phyloP scores from a whole-genome alignment of 2,797 vertebrate species.

The Micromesistius poutassou region DNA sequence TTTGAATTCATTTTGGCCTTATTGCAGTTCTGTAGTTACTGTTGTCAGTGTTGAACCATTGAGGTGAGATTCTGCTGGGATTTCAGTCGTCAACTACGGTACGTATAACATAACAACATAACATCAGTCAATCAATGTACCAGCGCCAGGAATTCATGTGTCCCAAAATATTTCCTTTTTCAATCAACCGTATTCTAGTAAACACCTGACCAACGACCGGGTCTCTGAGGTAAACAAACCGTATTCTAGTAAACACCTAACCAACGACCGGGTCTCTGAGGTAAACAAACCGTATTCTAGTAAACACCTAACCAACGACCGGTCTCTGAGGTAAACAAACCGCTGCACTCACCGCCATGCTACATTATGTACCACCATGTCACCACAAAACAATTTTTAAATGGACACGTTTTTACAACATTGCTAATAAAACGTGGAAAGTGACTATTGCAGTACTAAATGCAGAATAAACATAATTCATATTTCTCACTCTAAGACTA shows the following conservation, averaged over 20 bases:
- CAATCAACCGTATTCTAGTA: too few species aligned
- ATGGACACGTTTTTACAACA: background rate
- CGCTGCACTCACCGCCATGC: background rate
- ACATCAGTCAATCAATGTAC: background rate
- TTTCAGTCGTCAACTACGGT: background rate
- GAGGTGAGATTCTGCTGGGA: background rate
- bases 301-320: background rate
- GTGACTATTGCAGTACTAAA: background rate
- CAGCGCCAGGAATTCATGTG: constrained; percentile 31
- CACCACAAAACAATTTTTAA: background rate
- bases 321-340: background rate
- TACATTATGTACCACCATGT: background rate
- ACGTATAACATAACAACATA: too few species aligned
- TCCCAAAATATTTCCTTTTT: constrained; percentile 47
- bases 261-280: too few species aligned
- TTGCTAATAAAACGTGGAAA: background rate
- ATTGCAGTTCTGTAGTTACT: too few species aligned
- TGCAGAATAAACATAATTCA: background rate
- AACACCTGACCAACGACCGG: too few species aligned
- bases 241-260: too few species aligned
- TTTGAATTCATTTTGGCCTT: too few species aligned
- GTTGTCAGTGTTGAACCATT: background rate
- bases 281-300: background rate
- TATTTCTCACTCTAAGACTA: background rate
- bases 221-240: too few species aligned